Percentiles rank a stretch among this genome's conserved stretches.
Evolutionary conservation across 2,888 invertebrate species (phyloP).

Genomic region (Phymatocera aterrima): DNA sequence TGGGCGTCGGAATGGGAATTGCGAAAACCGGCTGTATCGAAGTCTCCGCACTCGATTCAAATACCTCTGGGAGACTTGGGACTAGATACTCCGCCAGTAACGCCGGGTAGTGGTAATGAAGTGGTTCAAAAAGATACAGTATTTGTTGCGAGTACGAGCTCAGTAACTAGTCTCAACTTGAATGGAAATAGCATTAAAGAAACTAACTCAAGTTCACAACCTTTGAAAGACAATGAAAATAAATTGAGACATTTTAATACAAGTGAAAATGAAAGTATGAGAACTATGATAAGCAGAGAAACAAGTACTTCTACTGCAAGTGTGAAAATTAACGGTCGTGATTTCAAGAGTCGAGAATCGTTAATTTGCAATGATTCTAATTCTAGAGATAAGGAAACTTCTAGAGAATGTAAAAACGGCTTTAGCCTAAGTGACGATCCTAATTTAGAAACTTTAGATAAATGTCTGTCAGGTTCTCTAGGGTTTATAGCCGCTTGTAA

Average conservation of each 20-base stretch:
- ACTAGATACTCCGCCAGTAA: slow-evolving; percentile 60
- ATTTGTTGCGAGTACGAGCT: neutral
- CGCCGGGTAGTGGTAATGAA: slow-evolving; percentile 53
- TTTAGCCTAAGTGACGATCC: slow-evolving; percentile 2
- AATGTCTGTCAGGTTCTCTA: neutral
- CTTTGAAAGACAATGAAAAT: neutral
- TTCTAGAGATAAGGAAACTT: neutral
- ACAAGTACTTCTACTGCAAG: neutral
- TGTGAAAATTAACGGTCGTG: neutral
- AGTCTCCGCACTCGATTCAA: slow-evolving; percentile 43
- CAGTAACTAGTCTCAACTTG: slow-evolving; percentile 5
- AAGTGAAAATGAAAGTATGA: slow-evolving; percentile 1
- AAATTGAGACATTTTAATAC: neutral
- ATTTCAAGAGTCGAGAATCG: neutral
- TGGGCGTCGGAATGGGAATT: slow-evolving; percentile 49
- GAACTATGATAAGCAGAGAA: neutral
- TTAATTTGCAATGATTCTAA: neutral
- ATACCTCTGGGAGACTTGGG: slow-evolving; percentile 54
- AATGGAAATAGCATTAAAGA: neutral
- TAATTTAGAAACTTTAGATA: neutral
- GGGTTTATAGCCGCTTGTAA: neutral
- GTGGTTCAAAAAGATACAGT: neutral
- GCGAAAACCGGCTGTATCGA: slow-evolving; percentile 3
- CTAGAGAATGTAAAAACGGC: neutral
- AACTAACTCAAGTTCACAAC: neutral